Base-by-base conservation (phyloP, 2,888 invertebrate species). In the Drosophila niveifrons region DNA sequence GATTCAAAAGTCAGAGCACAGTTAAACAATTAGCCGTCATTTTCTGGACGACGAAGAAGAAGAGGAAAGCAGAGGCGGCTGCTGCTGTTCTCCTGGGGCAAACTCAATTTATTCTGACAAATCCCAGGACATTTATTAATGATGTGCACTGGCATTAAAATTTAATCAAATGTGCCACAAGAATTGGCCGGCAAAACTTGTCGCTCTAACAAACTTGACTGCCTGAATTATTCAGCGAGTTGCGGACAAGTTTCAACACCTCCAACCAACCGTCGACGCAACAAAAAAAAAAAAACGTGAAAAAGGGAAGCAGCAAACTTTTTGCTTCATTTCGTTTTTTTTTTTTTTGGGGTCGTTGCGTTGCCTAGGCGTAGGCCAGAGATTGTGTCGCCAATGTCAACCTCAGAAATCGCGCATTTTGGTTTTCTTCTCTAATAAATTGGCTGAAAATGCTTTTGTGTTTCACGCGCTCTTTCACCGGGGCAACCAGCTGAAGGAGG, bases 131-230 rank as follows among this genome's bases (percentile, higher is more conserved):
- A 88, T 86, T 91, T 90, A 91, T 91, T 91, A 91, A 91, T 90
- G 90, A 88, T 80, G 89, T 80, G 89, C 77, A 68, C 66, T 61
- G 66, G 83, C 85, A 90, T 90, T 90, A 91, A 91, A 91, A 91
- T 90, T 91, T 90, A 88, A 91, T 91, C 90, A 90, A 90, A 89
- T 89, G 88, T 84, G 85, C 80, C 69, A 47, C 78, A 78, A 78
- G 73, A 63, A 63, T 50, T 57, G 53, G 31, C 43, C 46, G 13
- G n/a, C 29, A 62, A 62, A 79, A 79, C 66, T 75, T 78, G 74
- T 66, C 53, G 78, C 48, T 41, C 34, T 46, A 59, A 46, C 31
- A 68, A 66, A 72, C 78, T 73, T 66, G 64, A 66, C 64, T 67
- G 39, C 66, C 29, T 87, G 85, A 82, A 87, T 87, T 67, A 87